Base-by-base conservation (phyloP, 2,113 vertebrate species). In the Syngnathus floridae region DNA sequence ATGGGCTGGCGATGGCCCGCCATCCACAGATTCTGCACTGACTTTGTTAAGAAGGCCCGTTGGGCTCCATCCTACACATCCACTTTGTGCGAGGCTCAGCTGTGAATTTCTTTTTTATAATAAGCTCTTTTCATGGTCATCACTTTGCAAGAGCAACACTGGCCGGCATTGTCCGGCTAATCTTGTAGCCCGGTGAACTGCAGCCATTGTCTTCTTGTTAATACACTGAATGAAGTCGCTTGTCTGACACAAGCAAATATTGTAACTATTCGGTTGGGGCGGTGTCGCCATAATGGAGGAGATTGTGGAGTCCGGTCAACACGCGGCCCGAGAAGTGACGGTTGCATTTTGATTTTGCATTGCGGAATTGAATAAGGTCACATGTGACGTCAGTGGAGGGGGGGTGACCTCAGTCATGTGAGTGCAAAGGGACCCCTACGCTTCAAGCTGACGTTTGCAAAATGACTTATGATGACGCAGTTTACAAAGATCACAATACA, bases 161-260 rank as follows among this genome's bases (percentile, higher is more conserved):
- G 80, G 31, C 7, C 76, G 49, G 49, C 81, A 85, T 86, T 89
- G 88, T 89, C 71, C 75, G 57, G 67, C 69, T 79, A 84, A 84
- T 87, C 84, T 87, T 82, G 79, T 75, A 58, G 77, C 77, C n/a
- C 55, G 74, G 65, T 84, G 80, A 85, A 82, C 81, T 74, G 85
- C 77, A 71, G 35, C 73, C 79, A 87, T 89, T 89, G 85, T 89
- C 69, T 78, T 66, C 78, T 77, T 82, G 83, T 88, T 79, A 80
- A 86, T 77, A 67, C 77, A 76, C 81, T 89, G 84, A 86, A 89
- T 84, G 86, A 87, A 88, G 78, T 88, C 74, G 38, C 68, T 89
- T 89, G 85, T 89, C 73, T 54, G n/a, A 83, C 83, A 85, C 88
- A 84, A 85, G 84, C 85, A 85, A 88, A 89, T 89, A 84, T 88